Evolutionary conservation across 2,797 vertebrate species (phyloP).

Genomic region (Takifugu ocellatus): DNA sequence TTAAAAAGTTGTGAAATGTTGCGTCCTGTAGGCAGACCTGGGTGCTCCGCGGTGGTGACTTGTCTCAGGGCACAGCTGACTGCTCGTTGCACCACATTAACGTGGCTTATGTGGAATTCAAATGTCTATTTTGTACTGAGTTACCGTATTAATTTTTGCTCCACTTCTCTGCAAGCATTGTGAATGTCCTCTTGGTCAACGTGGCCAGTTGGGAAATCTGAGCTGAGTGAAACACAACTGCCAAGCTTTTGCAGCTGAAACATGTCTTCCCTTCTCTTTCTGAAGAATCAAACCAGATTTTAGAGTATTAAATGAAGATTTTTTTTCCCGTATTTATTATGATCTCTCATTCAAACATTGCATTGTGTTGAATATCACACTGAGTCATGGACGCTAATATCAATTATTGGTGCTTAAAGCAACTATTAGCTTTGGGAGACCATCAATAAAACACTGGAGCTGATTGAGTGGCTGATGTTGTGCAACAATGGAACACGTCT

Average conservation of each 20-base stretch:
- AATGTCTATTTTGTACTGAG: conserved; percentile 7
- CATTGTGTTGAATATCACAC: no score
- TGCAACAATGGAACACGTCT: no score
- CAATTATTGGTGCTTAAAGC: no score
- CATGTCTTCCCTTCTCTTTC: neutral
- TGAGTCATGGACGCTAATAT: no score
- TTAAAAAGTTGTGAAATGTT: neutral
- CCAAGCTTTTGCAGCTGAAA: neutral
- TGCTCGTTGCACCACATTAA: conserved; percentile 25
- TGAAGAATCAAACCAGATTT: neutral
- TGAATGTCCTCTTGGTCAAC: conserved; percentile 7
- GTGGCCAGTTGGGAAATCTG: conserved; percentile 20
- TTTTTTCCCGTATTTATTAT: no score
- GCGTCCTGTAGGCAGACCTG: conserved; percentile 8
- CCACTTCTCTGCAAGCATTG: conserved; percentile 9
- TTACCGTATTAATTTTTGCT: neutral
- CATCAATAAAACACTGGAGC: no score
- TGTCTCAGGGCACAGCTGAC: conserved; percentile 24
- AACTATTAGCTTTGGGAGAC: no score
- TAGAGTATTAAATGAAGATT: no score
- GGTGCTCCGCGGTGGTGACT: conserved; percentile 2
- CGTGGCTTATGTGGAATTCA: conserved; percentile 25
- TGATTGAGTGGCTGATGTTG: no score
- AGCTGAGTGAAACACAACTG: conserved; percentile 6
- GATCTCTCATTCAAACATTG: no score